These are phyloP conservation scores for Heliconius eleuchia DNA, from an alignment of 1,140 invertebrate genomes.

Conservation along the genomic window DNA sequence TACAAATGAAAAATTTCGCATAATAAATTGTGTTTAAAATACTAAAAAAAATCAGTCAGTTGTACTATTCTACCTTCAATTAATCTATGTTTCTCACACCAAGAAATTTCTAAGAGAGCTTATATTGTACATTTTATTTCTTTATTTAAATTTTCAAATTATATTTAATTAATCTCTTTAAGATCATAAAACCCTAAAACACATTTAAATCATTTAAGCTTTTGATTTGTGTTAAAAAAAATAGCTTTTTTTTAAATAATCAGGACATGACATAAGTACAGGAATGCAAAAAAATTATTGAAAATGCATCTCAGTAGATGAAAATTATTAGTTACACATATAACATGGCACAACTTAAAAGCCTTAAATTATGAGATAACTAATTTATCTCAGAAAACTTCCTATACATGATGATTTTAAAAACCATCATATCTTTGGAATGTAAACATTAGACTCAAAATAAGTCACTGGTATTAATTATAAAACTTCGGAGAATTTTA, in stretches of 20 bases:
- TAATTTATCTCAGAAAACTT: conserved; percentile 40
- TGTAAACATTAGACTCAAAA: conserved; percentile 47
- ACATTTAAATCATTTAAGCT: neutral
- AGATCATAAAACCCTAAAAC: no score
- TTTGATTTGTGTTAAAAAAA: neutral
- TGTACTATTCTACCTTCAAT: conserved; percentile 6
- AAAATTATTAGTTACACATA: neutral
- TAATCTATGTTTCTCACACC: neutral
- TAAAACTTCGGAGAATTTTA: conserved; percentile 30
- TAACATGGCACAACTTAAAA: conserved; percentile 55
- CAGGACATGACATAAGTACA: neutral
- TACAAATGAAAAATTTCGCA: neutral
- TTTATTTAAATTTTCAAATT: neutral
- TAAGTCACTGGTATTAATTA: conserved; percentile 51
- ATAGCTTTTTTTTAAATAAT: neutral
- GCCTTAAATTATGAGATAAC: conserved; percentile 36
- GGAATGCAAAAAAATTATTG: neutral
- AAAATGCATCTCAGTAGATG: no score
- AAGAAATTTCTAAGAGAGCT: conserved; percentile 17
- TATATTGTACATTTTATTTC: neutral
- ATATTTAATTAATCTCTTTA: neutral
- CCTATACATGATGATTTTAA: conserved; percentile 46
- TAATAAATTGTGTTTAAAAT: conserved; percentile 1
- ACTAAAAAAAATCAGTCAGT: conserved; percentile 12
- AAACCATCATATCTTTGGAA: conserved; percentile 60